Percentiles rank a stretch among this genome's conserved stretches.
phyloP scores from a whole-genome alignment of 2,113 vertebrate species.

The Microtus oregoni region DNA sequence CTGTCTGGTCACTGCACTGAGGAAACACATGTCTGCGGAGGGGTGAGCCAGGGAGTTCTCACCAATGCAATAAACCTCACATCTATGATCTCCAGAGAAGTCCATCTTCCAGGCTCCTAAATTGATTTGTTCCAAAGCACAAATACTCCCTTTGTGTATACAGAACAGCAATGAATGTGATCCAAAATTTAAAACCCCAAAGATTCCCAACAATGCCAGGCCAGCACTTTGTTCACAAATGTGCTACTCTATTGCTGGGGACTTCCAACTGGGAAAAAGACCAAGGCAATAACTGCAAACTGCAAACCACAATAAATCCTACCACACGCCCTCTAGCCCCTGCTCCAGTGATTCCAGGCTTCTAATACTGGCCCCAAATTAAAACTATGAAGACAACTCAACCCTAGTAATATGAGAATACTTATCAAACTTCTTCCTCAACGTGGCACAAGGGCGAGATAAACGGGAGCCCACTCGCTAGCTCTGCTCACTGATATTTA shows the following conservation, averaged over 20 bases:
- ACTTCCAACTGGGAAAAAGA: conserved; percentile 75
- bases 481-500: conserved; percentile 60
- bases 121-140: conserved; percentile 46
- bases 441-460: conserved; percentile 50
- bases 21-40: conserved; percentile 1
- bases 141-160: conserved; percentile 23
- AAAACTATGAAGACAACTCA: conserved; percentile 74
- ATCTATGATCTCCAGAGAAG: conserved; percentile 13
- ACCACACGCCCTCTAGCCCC: conserved; percentile 71
- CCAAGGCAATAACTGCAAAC: conserved; percentile 74
- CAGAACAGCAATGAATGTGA: background rate
- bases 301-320: conserved; percentile 71
- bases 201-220: conserved; percentile 58
- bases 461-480: conserved; percentile 38
- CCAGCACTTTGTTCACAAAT: conserved; percentile 65
- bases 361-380: conserved; percentile 79
- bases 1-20: background rate
- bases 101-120: conserved; percentile 30
- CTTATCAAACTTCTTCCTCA: conserved; percentile 72
- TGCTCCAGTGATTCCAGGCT: conserved; percentile 47
- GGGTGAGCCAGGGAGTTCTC: background rate
- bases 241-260: conserved; percentile 65
- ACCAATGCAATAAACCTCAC: background rate
- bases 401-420: conserved; percentile 73
- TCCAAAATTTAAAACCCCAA: conserved; percentile 53